phyloP scores from a whole-genome alignment of 2,113 vertebrate species.

The Hippolais icterina region DNA sequence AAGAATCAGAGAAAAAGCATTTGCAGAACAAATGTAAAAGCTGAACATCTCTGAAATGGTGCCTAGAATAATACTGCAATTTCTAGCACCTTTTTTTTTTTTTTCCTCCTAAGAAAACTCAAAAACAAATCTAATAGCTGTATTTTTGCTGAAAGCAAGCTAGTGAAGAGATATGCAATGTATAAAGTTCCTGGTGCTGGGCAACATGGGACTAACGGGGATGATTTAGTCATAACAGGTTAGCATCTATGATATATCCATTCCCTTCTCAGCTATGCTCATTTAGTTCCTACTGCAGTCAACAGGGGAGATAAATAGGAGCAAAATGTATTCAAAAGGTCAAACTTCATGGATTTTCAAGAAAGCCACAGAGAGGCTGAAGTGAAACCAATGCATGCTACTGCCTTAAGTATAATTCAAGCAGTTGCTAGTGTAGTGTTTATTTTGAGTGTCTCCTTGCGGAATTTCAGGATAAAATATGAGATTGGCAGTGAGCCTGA shows the following conservation, averaged over 20 bases:
- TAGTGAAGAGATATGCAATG: neutral
- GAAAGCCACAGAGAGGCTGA: conserved; percentile 8
- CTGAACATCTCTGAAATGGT: neutral
- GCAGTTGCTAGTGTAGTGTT: neutral
- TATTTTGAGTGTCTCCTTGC: conserved; percentile 47
- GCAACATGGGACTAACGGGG: neutral
- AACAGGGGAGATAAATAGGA: neutral
- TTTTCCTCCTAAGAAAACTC: neutral
- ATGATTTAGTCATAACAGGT: conserved; percentile 21
- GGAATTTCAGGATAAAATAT: conserved; percentile 48
- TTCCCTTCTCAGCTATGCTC: neutral
- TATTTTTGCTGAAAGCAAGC: neutral
- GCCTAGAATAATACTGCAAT: conserved; percentile 1
- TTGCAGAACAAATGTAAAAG: neutral
- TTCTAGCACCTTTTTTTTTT: neutral
- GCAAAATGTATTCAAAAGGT: conserved; percentile 5
- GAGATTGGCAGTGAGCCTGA: conserved; percentile 32
- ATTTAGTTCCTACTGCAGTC: neutral
- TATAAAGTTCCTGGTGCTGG: neutral
- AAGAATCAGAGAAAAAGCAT: neutral
- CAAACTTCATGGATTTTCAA: conserved; percentile 9
- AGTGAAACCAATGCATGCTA: neutral
- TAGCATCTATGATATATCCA: neutral
- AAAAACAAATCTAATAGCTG: neutral
- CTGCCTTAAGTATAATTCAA: conserved; percentile 16